Conservation (phyloP, 2,888 invertebrate species). For the Agrochola circellaris region DNA sequence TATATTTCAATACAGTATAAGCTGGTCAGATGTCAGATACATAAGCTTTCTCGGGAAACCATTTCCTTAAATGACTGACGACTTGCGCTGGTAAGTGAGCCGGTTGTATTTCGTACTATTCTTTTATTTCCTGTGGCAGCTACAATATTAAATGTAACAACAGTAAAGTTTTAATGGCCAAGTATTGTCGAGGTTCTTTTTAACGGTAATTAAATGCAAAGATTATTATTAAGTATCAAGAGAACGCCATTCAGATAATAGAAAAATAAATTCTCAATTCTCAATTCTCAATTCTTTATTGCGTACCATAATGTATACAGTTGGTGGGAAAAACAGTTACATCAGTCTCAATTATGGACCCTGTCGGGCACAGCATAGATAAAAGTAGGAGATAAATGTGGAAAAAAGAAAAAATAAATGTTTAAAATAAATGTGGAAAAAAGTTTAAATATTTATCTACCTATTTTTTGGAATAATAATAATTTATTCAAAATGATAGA, state of each 20-base stretch:
- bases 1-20: slow-evolving; percentile 26
- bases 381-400: no score
- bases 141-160: slow-evolving; percentile 12
- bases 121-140: slow-evolving; percentile 38
- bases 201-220: background rate
- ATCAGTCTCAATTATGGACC: no score
- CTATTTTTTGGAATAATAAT: background rate
- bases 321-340: no score
- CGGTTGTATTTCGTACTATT: slow-evolving; percentile 18
- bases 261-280: no score
- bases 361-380: no score
- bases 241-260: background rate
- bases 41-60: slow-evolving; percentile 41
- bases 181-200: background rate
- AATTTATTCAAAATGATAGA: background rate
- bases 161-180: background rate
- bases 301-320: no score
- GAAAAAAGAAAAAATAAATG: no score
- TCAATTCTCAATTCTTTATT: no score
- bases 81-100: slow-evolving; percentile 38
- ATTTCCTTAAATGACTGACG: slow-evolving; percentile 57
- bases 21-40: slow-evolving; percentile 41
- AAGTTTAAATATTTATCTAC: background rate
- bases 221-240: background rate
- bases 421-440: background rate